Conservation (phyloP, 2,888 invertebrate species). For the Tetanocera ferruginea region DNA sequence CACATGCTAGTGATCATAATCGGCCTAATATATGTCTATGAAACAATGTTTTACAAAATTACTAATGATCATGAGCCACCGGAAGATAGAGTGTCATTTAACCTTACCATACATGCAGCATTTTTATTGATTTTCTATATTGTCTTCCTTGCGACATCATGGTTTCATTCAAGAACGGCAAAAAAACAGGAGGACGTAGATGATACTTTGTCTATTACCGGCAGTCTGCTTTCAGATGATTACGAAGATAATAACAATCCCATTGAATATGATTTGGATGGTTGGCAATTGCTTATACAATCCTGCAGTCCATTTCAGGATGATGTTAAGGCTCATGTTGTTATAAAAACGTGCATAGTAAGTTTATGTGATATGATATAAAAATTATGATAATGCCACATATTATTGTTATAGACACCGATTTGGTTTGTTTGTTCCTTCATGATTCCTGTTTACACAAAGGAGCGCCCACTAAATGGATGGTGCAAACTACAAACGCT, state of each 20-base stretch:
- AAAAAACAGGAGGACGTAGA: no score
- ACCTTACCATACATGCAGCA: constrained; percentile 20
- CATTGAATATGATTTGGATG: background rate
- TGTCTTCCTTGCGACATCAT: background rate
- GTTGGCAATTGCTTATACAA: background rate
- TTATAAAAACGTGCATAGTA: background rate
- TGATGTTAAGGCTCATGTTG: background rate
- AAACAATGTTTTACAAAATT: constrained; percentile 17
- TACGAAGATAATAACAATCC: background rate
- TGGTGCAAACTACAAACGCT: constrained; percentile 33
- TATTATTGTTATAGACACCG: constrained; percentile 16
- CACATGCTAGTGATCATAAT: constrained; percentile 12
- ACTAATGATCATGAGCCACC: background rate
- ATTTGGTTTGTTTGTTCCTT: constrained; percentile 30
- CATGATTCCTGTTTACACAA: constrained; percentile 28
- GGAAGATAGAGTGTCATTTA: background rate
- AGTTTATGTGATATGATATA: background rate
- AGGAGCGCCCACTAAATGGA: constrained; percentile 21
- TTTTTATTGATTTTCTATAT: constrained; percentile 13
- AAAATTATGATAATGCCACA: background rate
- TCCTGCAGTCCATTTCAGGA: constrained; percentile 3
- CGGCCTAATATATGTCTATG: constrained; percentile 13
- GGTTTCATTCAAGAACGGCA: no score
- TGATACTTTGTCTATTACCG: background rate
- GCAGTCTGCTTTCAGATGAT: background rate